Conservation (phyloP, 2,888 invertebrate genomes). For the Rhamphomyia laevipes region DNA sequence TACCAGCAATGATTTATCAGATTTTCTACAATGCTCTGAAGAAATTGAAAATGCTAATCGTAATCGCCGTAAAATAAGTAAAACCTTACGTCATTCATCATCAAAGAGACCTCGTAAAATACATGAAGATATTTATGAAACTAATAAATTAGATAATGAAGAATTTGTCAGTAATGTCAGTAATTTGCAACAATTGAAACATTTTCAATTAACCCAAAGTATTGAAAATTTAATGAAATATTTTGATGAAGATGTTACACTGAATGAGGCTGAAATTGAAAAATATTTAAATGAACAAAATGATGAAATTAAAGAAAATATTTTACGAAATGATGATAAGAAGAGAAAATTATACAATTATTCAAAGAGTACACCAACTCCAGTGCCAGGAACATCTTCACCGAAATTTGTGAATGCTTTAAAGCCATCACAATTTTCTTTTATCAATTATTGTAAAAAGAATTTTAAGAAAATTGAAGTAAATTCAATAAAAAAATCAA, state of each 20-base stretch:
- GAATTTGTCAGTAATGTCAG: slow-evolving; percentile 22
- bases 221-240: slow-evolving; percentile 27
- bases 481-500: too few relatives aligned
- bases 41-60: slow-evolving; percentile 22
- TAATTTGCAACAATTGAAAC: slow-evolving; percentile 13
- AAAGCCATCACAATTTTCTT: too few relatives aligned
- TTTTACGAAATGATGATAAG: too few relatives aligned
- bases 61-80: slow-evolving; percentile 8
- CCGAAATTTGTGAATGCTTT: too few relatives aligned
- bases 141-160: slow-evolving; percentile 25
- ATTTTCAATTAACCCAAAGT: slow-evolving; percentile 20
- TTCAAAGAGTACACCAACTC: too few relatives aligned
- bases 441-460: too few relatives aligned
- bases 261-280: slow-evolving; percentile 4
- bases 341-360: too few relatives aligned
- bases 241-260: slow-evolving; percentile 26
- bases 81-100: background rate
- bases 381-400: too few relatives aligned
- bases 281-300: too few relatives aligned
- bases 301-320: too few relatives aligned
- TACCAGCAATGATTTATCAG: slow-evolving; percentile 24
- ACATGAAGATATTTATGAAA: slow-evolving; percentile 26
- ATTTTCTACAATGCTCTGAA: slow-evolving; percentile 23
- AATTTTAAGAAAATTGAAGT: too few relatives aligned
- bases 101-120: slow-evolving; percentile 14